Base-by-base conservation (phyloP, 2,888 invertebrate species). In the Sphaerolaimus hirsutus region DNA sequence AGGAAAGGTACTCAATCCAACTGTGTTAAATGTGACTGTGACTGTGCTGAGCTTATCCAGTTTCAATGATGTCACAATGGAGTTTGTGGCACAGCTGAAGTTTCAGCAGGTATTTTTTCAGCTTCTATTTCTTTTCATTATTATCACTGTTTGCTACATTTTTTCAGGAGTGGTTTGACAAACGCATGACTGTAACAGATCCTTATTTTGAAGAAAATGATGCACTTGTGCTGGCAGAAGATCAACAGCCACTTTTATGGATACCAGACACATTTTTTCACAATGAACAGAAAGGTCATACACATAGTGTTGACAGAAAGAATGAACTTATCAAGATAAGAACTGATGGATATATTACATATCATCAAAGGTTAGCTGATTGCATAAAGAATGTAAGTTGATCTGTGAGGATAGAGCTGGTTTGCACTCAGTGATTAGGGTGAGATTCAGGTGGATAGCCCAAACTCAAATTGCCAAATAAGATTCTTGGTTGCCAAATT, bases 251-350 rank as follows among this genome's bases (percentile, higher is more conserved):
- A 23, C 4, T 3, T n/a, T 4, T 48, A 19, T 48, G 48, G 48
- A n/a, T 40, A n/a, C 48, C 48, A 14, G 48, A 48, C 26, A 48
- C 48, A 17, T 48, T 48, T 25, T 48, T 48, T 29, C 46, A 47
- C 19, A 47, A 48, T 29, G 48, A 48, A 25, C 42, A 48, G 29
- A 21, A 10, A 14, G 48, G 48, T 17, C 48, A 48, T 22, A 19
- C 17, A n/a, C 48, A 48, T 43, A 2, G 22, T 22, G 24, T 48
- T 14, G 48, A 48, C 48, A 3, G 27, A n/a, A 22, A 22, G 5
- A 48, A 48, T 25, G 14, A 29, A n/a, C 37, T 47, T 21, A 10
- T 27, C 5, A 48, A 32, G 23, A 38, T 48, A 17, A 32, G 37
- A 17, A n/a, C 17, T 32, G 42, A 47, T 25, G 48, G 48, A 14